Conservation (phyloP, 2,113 vertebrate genomes). For the Elanoides forficatus region DNA sequence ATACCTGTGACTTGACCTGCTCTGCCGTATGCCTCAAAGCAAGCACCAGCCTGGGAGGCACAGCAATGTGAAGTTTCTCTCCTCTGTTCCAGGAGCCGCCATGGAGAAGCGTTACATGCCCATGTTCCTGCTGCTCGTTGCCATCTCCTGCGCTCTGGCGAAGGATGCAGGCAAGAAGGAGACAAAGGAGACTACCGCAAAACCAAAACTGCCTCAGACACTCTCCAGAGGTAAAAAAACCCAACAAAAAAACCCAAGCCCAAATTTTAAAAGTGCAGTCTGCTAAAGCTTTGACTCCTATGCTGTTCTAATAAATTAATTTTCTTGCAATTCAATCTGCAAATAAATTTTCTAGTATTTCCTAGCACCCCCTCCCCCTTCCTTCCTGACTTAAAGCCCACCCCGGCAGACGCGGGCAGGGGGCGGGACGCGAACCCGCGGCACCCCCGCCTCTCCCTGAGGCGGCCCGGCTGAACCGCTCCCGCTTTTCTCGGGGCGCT, state of each 20-base stretch:
- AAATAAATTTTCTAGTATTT: neutral
- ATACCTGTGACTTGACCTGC: neutral
- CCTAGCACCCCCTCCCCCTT: neutral
- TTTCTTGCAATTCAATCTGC: neutral
- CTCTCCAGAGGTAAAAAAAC: conserved; percentile 88
- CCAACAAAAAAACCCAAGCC: too few relatives aligned
- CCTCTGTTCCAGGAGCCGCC: conserved; percentile 18
- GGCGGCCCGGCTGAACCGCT: too few relatives aligned
- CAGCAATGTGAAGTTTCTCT: accelerated
- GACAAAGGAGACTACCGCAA: conserved; percentile 49
- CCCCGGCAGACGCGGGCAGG: accelerated
- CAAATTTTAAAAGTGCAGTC: neutral
- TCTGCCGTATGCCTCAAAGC: neutral
- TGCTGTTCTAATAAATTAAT: neutral
- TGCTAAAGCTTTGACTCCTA: neutral
- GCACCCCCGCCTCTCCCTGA: too few relatives aligned
- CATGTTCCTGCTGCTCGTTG: conserved; percentile 78
- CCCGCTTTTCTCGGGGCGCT: too few relatives aligned
- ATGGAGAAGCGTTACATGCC: conserved; percentile 80
- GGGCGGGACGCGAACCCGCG: accelerated
- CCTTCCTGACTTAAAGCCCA: neutral
- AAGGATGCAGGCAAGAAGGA: conserved; percentile 75
- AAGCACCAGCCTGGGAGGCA: neutral
- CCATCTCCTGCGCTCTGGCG: conserved; percentile 74
- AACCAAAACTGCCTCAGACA: conserved; percentile 82